Base-by-base conservation (phyloP, 2,888 invertebrate genomes). In the Drosophila putrida region DNA sequence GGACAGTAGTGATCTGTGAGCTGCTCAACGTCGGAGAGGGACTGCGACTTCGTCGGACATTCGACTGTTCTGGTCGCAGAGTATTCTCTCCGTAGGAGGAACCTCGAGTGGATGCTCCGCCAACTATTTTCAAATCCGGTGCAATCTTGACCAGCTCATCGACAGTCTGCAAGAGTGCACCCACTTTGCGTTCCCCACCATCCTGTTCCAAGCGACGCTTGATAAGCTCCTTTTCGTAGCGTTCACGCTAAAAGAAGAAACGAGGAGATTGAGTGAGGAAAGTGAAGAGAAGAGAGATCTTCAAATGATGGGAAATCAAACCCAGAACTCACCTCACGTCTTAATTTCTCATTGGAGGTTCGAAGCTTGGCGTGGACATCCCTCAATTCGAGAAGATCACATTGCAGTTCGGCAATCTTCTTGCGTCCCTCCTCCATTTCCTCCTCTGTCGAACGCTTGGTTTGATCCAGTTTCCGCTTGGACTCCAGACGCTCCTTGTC, bases 351-450 rank as follows among this genome's bases (percentile, higher is more conserved):
- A 91, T 97, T 98, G 31, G 97, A 97, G 4, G 97, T 97, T 62
- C 98, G 94, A 74, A 98, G 92, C 91, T 98, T 98, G 2, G 98
- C 97, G 91, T 98, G 98, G 20, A 97, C 97, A 92, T 98, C 98
- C 28, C 98, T 94, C 55, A 98, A 92, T 92, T 98, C 98, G 57
- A 98, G 92, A 47, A 98, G 93, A 93, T 98, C 98, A 90, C 96
- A 97, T 91, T 98, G 98, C 49, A 98, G 91, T 93, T 98, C 96
- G 5, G 95, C 92, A 78, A 96, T 95, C 94, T 98, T 98, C 90
- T 96, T 95, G 89, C 96, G 96, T 54, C 96, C 96, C 90, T 98
- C 97, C 79, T 97, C 96, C 82, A 97, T 96, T 91, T 98, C 98
- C 91, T 97, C 97, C 86, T 98, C 98, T 4, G 95, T 95, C 0